phyloP scores from a whole-genome alignment of 2,797 vertebrate genomes.

The Odontamblyopus rebecca region DNA sequence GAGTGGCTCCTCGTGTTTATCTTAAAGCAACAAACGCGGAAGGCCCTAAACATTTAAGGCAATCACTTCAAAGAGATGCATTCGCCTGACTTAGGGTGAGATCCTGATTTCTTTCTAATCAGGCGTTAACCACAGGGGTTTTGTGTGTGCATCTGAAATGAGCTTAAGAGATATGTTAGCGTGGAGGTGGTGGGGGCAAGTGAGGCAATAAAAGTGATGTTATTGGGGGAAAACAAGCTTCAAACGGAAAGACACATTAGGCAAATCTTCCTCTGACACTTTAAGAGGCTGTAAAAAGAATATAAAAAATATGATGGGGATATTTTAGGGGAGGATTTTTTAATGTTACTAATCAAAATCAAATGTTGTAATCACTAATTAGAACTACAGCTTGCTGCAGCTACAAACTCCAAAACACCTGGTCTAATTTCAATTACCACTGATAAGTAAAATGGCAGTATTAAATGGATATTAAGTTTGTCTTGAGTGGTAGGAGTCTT shows the following conservation, averaged over 20 bases:
- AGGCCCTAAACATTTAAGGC: constrained; percentile 65
- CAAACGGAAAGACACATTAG: constrained; percentile 49
- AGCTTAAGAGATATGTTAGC: constrained; percentile 53
- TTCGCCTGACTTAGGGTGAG: constrained; percentile 60
- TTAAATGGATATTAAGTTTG: not conserved
- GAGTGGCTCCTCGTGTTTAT: constrained; percentile 74
- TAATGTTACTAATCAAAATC: not conserved
- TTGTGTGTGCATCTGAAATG: constrained; percentile 67
- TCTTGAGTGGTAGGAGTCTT: not conserved
- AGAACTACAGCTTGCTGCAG: not conserved
- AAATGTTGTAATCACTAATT: not conserved
- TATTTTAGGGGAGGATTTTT: not conserved
- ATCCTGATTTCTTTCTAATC: constrained; percentile 72
- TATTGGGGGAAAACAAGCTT: constrained; percentile 48
- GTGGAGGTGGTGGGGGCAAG: constrained; percentile 48
- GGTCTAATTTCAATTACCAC: not conserved
- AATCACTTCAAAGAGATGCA: constrained; percentile 74
- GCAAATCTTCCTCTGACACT: constrained; percentile 2
- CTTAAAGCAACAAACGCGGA: constrained; percentile 67
- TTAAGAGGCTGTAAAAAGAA: not conserved
- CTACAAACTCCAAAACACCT: not conserved
- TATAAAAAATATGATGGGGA: not conserved
- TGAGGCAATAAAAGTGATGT: constrained; percentile 56
- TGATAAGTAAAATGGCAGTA: not conserved
- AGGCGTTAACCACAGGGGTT: constrained; percentile 61